Conservation (phyloP, 2,113 vertebrate species). For the Amphiprion ocellaris region DNA sequence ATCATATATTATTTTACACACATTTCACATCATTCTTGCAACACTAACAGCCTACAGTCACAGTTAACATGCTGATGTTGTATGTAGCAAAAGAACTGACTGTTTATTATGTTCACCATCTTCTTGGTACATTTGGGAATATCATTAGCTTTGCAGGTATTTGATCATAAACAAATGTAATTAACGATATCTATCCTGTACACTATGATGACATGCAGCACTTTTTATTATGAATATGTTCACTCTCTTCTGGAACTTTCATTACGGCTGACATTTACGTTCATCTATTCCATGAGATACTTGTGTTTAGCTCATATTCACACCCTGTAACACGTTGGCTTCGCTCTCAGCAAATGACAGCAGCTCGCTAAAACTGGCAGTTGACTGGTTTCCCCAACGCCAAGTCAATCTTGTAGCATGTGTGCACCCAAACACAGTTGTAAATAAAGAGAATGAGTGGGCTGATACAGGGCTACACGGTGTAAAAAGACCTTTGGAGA, state of each 20-base stretch:
- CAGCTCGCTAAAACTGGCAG: constrained; percentile 8
- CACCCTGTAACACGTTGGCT: neutral
- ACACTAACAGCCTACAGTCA: neutral
- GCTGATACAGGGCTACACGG: constrained; percentile 11
- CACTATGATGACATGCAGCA: neutral
- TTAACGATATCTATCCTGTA: neutral
- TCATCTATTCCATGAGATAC: neutral
- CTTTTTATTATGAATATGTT: neutral
- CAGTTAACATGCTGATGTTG: neutral
- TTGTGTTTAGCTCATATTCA: constrained; percentile 26
- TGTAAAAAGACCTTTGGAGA: constrained; percentile 22
- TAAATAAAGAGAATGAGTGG: constrained; percentile 17
- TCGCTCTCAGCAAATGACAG: neutral
- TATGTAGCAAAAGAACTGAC: too few species aligned
- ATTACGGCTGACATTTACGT: neutral
- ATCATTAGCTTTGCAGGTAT: neutral
- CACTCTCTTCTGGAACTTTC: constrained; percentile 5
- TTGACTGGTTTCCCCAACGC: constrained; percentile 8
- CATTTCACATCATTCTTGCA: too few species aligned
- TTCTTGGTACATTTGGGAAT: neutral
- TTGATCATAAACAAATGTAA: neutral
- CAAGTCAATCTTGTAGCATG: constrained; percentile 8
- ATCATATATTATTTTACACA: neutral
- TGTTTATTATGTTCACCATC: neutral
- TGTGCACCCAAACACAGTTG: constrained; percentile 13